Conservation (phyloP, 1,140 invertebrate species). For the Anthonomus grandis region DNA sequence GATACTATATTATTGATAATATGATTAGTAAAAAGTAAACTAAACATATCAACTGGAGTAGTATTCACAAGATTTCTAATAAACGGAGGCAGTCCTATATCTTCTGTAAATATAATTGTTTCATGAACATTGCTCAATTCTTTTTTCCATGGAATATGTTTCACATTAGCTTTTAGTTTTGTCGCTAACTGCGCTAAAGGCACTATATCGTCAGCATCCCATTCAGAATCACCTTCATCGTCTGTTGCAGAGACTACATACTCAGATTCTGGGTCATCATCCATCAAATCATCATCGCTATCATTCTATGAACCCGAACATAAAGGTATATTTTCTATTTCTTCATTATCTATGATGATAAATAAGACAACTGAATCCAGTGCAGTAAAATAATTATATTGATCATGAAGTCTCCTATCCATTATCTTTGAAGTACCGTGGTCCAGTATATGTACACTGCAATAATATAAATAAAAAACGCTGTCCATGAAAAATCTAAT, state of each 20-base stretch:
- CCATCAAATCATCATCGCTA: conserved; percentile 1
- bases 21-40: not conserved
- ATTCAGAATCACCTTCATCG: conserved; percentile 11
- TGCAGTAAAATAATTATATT: conserved; percentile 1
- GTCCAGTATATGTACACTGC: not conserved
- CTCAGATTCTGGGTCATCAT: conserved; percentile 6
- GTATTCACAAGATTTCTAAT: not conserved
- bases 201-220: conserved; percentile 8
- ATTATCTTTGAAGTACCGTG: not conserved
- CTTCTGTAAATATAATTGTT: not conserved
- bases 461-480: not conserved
- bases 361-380: not conserved
- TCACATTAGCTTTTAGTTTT: not conserved
- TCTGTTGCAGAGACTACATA: conserved; percentile 3
- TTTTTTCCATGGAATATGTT: not conserved
- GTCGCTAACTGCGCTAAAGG: conserved; percentile 6
- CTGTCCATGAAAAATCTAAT: no score
- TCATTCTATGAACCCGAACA: conserved; percentile 5
- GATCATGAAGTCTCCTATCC: not conserved
- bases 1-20: not conserved
- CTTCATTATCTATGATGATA: not conserved
- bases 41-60: not conserved
- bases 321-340: no score
- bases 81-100: conserved; percentile 4
- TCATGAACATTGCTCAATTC: not conserved